phyloP scores from a whole-genome alignment of 2,888 invertebrate species.

The Drosophila lutescens region DNA sequence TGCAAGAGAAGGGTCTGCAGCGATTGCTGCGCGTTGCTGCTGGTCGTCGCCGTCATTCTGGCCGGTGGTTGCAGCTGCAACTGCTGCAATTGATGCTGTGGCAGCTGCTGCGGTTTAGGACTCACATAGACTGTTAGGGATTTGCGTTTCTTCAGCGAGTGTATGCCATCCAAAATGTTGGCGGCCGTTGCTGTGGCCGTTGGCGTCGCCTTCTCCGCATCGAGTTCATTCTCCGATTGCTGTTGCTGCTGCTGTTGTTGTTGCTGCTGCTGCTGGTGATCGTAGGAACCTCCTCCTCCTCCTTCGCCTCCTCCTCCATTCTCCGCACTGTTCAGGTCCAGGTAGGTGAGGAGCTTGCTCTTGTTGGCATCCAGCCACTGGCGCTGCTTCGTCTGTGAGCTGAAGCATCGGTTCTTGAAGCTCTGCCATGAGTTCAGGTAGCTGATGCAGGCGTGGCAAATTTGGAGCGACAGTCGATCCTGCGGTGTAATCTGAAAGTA shows the following conservation, averaged over 20 bases:
- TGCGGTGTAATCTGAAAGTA: constrained; percentile 79
- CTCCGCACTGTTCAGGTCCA: constrained; percentile 68
- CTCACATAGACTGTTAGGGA: constrained; percentile 84
- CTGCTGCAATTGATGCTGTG: constrained; percentile 54
- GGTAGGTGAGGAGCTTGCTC: constrained; percentile 58
- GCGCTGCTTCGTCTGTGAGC: constrained; percentile 83
- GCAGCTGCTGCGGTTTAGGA: constrained; percentile 71
- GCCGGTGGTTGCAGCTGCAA: constrained; percentile 42
- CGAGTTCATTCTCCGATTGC: constrained; percentile 39
- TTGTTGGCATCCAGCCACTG: constrained; percentile 81
- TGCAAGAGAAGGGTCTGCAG: constrained; percentile 64
- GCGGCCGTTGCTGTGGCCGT: constrained; percentile 46
- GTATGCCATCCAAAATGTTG: constrained; percentile 82
- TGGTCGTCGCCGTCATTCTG: constrained; percentile 31
- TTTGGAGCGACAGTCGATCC: constrained; percentile 83
- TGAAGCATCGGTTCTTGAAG: constrained; percentile 84
- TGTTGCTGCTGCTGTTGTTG: constrained; percentile 52
- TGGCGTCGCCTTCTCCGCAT: constrained; percentile 37
- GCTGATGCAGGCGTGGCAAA: constrained; percentile 84
- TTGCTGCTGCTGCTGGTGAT: constrained; percentile 28
- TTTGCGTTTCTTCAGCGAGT: constrained; percentile 83
- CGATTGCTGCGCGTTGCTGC: constrained; percentile 50
- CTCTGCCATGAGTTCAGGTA: constrained; percentile 85
- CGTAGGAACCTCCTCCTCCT: constrained; percentile 7
- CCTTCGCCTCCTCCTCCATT: constrained; percentile 50